These are phyloP conservation scores for Chloroceryle amazona DNA, from an alignment of 2,797 vertebrate species.

Conservation along the genomic window DNA sequence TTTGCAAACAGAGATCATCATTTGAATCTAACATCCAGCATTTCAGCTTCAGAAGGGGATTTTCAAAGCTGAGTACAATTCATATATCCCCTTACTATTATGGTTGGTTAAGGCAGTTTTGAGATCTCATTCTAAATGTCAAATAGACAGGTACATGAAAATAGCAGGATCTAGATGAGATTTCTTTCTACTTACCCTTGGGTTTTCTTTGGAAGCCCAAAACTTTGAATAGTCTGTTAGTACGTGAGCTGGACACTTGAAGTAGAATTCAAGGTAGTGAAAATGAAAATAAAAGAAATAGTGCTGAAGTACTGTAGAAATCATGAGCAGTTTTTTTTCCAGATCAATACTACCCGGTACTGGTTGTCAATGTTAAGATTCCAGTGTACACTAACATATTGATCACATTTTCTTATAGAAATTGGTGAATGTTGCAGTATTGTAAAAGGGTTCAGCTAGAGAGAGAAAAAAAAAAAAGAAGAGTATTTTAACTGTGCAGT, in stretches of 20 bases:
- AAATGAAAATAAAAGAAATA: conserved; percentile 29
- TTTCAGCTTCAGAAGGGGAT: neutral
- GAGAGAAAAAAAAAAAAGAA: neutral
- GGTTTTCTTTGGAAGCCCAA: conserved; percentile 12
- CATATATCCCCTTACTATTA: neutral
- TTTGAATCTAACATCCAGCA: neutral
- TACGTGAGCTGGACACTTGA: neutral
- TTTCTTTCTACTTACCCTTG: conserved; percentile 25
- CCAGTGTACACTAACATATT: neutral
- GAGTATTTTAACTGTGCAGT: neutral
- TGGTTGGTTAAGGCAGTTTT: conserved; percentile 22
- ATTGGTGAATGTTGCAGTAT: neutral
- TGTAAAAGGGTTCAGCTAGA: neutral
- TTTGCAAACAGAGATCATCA: conserved; percentile 32
- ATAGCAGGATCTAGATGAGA: neutral
- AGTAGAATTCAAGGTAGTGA: neutral
- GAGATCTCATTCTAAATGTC: conserved; percentile 39
- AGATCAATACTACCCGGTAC: conserved; percentile 27
- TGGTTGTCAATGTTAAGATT: conserved; percentile 35
- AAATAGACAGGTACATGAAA: neutral
- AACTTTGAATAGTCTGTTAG: neutral
- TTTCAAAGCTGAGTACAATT: conserved; percentile 22
- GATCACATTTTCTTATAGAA: conserved; percentile 31
- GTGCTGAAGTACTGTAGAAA: conserved; percentile 24
- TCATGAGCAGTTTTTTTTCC: neutral